Evolutionary conservation across 2,888 invertebrate genomes (phyloP), one percentile per base, ranked within the genome.

Genomic region (Rhamnusium bicolor): DNA sequence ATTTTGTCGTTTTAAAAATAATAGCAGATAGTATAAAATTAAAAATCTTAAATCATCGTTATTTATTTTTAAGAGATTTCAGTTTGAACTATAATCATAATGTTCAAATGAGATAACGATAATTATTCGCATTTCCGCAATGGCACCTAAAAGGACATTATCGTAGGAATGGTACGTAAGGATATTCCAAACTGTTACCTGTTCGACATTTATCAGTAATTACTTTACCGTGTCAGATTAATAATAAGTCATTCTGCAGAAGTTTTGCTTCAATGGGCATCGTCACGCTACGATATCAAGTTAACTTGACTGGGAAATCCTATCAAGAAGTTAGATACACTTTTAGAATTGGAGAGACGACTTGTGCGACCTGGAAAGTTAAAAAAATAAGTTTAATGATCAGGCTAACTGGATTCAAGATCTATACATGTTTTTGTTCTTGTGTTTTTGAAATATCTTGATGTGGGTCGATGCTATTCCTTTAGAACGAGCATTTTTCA

Each of bases 161-260:
- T 51, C 18, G 7, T 61, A 21, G 46, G 46, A 61, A 61, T 47
- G 46, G 21, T 12, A 6, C 7, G n/a, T 46, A 46, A 14, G 61
- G 29, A 16, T 21, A 14, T 24, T 32, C 46, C 61, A 61, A 61
- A 40, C 46, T 61, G 69, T 56, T 66, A 66, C 73, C 72, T 60
- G 69, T 60, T 65, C 65, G 54, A 69, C 73, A 73, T 62, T 71
- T 78, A 69, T 62, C 75, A 27, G 71, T 78, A 78, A 78, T 78
- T 78, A 78, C 75, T 67, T 69, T 68, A 70, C 71, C 72, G 69
- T 74, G 67, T 75, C 49, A 61, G 53, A 51, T 53, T 73, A 78
- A 76, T 78, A 78, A 76, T 76, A 74, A 76, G 71, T 74, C 71
- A 74, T 75, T 69, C 68, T 54, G 54, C n/a, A 24, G 62, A 66